Evolutionary conservation across 64 coral and sea anemone genomes (phyloP).

Genomic region (Stylophora pistillata): DNA sequence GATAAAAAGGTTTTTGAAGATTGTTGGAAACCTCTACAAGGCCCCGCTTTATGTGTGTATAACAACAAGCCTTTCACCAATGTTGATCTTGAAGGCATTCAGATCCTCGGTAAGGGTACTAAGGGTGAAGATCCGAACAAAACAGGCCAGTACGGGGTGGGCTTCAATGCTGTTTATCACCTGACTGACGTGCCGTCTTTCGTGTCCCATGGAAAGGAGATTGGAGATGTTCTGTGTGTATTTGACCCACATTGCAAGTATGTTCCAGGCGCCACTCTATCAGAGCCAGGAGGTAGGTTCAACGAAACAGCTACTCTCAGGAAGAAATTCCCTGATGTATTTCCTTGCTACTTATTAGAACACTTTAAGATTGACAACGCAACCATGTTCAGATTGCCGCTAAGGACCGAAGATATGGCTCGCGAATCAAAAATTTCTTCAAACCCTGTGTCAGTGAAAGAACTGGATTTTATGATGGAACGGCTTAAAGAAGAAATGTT

Average conservation of each 20-base stretch:
- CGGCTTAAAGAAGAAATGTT: slow-evolving; percentile 54
- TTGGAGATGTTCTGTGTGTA: slow-evolving; percentile 69
- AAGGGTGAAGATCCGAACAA: slow-evolving; percentile 93
- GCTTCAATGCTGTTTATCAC: slow-evolving; percentile 95
- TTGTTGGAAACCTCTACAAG: slow-evolving; percentile 75
- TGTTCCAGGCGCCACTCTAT: slow-evolving; percentile 49
- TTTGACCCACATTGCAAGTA: slow-evolving; percentile 75
- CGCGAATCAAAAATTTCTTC: slow-evolving; percentile 15
- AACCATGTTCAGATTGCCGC: slow-evolving; percentile 71
- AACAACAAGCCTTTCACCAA: slow-evolving; percentile 84
- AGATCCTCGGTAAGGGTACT: slow-evolving; percentile 72
- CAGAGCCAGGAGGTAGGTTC: slow-evolving; percentile 53
- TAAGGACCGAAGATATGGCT: slow-evolving; percentile 46
- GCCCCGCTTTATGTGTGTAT: slow-evolving; percentile 90
- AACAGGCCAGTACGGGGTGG: slow-evolving; percentile 91
- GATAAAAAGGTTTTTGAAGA: slow-evolving; percentile 66
- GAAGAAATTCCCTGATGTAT: slow-evolving; percentile 66
- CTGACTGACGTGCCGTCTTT: slow-evolving; percentile 83
- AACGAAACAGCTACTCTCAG: slow-evolving; percentile 5
- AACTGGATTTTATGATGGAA: slow-evolving; percentile 37
- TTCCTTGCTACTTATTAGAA: slow-evolving; percentile 45
- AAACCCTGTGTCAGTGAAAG: not conserved
- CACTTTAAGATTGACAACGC: slow-evolving; percentile 43
- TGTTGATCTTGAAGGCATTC: slow-evolving; percentile 69
- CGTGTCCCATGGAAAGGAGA: slow-evolving; percentile 57